These are phyloP conservation scores for Lycophotia porphyrea DNA, from an alignment of 2,888 invertebrate genomes.

Conservation along the genomic window DNA sequence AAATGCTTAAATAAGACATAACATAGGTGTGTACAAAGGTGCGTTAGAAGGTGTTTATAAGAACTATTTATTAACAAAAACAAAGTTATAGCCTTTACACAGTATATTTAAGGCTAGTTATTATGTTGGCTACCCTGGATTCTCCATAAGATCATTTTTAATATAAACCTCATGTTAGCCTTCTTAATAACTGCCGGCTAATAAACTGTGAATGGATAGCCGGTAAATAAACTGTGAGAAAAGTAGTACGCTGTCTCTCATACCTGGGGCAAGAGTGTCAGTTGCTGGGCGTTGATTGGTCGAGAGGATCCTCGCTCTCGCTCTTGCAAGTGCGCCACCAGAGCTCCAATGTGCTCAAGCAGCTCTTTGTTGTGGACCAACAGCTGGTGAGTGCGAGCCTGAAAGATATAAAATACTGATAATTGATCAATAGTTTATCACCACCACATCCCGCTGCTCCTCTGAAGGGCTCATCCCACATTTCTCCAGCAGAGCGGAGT, in stretches of 20 bases:
- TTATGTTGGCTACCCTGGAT: not conserved
- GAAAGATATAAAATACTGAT: conserved; percentile 59
- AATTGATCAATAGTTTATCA: not conserved
- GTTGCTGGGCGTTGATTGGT: conserved; percentile 89
- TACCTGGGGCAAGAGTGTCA: conserved; percentile 93
- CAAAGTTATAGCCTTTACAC: not conserved
- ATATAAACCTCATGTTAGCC: not conserved
- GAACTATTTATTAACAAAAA: not conserved
- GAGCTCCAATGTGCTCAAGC: conserved; percentile 97
- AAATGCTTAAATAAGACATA: not conserved
- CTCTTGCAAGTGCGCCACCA: conserved; percentile 97
- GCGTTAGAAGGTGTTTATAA: too few species aligned
- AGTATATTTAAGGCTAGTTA: not conserved
- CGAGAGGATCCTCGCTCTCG: conserved; percentile 92
- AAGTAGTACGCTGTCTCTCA: not conserved
- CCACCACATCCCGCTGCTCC: not conserved
- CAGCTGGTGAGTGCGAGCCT: conserved; percentile 97
- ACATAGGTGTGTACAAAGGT: conserved; percentile 24
- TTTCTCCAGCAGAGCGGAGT: not conserved
- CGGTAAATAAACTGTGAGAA: too few species aligned
- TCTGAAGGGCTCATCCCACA: not conserved
- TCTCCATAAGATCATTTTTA: not conserved
- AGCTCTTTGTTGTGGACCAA: conserved; percentile 98
- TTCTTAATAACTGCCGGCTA: not conserved
- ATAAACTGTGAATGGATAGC: not conserved